Conservation (phyloP, 2,888 invertebrate genomes). For the Antheraea assamensis region DNA sequence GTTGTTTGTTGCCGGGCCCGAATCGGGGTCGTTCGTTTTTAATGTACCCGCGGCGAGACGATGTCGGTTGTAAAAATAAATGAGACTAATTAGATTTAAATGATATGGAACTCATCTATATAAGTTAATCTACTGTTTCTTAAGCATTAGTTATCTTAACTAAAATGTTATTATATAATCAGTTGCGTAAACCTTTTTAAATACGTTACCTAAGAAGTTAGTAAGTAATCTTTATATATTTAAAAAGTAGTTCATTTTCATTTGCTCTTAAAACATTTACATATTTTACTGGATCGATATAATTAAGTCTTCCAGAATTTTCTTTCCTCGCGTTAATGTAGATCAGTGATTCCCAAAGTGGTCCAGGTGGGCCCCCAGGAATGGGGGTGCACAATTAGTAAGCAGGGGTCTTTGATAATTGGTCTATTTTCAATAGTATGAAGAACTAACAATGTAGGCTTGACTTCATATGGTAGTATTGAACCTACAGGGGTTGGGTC, state of each 20-base stretch:
- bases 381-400: no score
- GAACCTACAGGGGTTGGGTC: no score
- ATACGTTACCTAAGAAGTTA: neutral
- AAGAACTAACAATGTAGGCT: no score
- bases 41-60: slow-evolving; percentile 31
- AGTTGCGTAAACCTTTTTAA: no score
- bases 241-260: neutral
- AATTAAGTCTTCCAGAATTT: neutral
- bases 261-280: neutral
- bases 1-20: slow-evolving; percentile 62
- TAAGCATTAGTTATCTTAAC: neutral
- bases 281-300: neutral
- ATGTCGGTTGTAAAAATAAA: slow-evolving; percentile 8
- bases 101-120: neutral
- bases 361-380: no score
- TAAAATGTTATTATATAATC: neutral
- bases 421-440: no score
- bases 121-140: neutral
- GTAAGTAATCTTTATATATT: no score
- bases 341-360: no score
- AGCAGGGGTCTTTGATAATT: no score
- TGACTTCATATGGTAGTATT: no score
- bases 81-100: neutral
- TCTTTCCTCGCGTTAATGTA: no score
- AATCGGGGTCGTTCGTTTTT: slow-evolving; percentile 59